A percentile compares a stretch with the other conserved stretches of the same genome.
Conservation (phyloP, 2,888 invertebrate species). For the Machimus rusticus region DNA sequence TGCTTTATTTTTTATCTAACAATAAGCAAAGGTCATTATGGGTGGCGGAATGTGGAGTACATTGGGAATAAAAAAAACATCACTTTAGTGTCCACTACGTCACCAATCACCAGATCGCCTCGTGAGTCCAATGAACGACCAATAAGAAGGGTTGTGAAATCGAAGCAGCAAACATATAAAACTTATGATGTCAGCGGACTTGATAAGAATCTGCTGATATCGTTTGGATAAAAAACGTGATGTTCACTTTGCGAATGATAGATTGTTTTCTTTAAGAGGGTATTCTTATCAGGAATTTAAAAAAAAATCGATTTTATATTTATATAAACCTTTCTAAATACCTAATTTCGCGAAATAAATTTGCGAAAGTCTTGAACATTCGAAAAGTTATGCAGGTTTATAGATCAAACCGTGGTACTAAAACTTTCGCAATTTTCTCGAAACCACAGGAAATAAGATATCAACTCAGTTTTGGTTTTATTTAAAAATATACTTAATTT, state of each 20-base stretch:
- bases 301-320: too few species aligned
- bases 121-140: neutral
- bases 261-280: neutral
- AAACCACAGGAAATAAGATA: too few species aligned
- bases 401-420: too few species aligned
- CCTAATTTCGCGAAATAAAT: too few species aligned
- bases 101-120: neutral
- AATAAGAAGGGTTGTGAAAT: conserved; percentile 12
- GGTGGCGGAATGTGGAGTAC: neutral
- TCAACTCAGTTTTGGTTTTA: too few species aligned
- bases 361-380: too few species aligned
- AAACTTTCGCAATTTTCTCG: too few species aligned
- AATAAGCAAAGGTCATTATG: neutral
- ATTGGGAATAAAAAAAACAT: neutral
- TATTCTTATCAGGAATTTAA: too few species aligned
- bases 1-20: neutral
- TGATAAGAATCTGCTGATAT: conserved; percentile 11
- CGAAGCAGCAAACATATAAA: neutral
- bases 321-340: too few species aligned
- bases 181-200: neutral
- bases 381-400: too few species aligned
- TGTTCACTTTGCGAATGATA: neutral
- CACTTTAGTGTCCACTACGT: neutral
- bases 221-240: neutral
- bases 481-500: too few species aligned